Percentiles rank a stretch among this genome's conserved stretches.
phyloP scores from a whole-genome alignment of 2,797 vertebrate genomes.

The Hypotaenidia okinawae region DNA sequence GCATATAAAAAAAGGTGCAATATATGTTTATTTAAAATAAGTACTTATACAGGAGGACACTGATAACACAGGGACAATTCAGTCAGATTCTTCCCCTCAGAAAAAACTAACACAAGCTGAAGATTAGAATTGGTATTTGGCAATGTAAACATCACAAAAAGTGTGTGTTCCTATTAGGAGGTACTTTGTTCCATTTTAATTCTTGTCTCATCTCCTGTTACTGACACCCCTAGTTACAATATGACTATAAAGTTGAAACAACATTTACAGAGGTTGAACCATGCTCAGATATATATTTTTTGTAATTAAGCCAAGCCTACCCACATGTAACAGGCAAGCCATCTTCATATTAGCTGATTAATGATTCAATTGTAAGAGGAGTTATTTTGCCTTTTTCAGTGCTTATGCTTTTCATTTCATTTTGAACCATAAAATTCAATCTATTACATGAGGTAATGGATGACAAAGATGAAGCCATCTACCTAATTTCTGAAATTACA shows the following conservation, averaged over 20 bases:
- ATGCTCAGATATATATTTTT: neutral
- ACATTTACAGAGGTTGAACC: neutral
- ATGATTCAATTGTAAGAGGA: neutral
- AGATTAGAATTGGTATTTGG: constrained; percentile 15
- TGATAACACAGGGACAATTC: neutral
- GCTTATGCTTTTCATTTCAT: neutral
- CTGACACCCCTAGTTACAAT: neutral
- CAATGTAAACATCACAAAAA: neutral
- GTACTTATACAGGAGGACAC: constrained; percentile 9
- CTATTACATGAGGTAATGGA: neutral
- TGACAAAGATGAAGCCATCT: neutral
- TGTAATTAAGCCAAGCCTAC: neutral
- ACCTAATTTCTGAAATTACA: neutral
- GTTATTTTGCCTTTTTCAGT: neutral
- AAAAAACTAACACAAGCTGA: neutral
- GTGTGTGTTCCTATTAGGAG: neutral
- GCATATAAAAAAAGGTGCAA: neutral
- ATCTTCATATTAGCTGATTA: neutral
- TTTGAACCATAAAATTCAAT: neutral
- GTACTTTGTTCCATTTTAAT: neutral
- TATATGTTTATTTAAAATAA: constrained; percentile 58
- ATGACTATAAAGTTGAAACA: neutral
- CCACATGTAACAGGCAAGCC: neutral
- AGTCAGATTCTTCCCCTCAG: neutral
- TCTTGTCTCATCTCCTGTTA: neutral